Evolutionary conservation across 2,113 vertebrate genomes (phyloP).

Genomic region (Zosterops hypoxanthus): DNA sequence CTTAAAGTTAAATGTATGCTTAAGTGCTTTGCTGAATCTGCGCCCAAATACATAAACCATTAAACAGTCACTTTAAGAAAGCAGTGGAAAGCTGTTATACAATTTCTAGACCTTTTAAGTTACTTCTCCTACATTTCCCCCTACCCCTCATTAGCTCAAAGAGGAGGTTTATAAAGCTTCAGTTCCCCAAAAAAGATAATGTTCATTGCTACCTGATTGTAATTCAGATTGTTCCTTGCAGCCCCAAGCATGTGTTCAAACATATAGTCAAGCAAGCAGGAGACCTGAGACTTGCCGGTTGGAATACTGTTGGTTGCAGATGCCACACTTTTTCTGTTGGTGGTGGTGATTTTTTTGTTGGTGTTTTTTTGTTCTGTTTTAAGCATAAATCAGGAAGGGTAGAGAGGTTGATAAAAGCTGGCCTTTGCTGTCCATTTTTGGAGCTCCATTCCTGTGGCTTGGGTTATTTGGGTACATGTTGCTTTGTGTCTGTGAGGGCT

Average conservation of each 20-base stretch:
- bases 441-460: background rate
- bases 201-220: slow-evolving; percentile 4
- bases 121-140: background rate
- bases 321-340: background rate
- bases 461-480: slow-evolving; percentile 21
- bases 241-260: slow-evolving; percentile 62
- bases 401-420: background rate
- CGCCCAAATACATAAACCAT: slow-evolving; percentile 64
- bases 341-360: background rate
- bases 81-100: slow-evolving; percentile 12
- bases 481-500: slow-evolving; percentile 47
- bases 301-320: slow-evolving; percentile 42
- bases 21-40: slow-evolving; percentile 67
- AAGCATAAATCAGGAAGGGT: background rate
- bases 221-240: slow-evolving; percentile 50
- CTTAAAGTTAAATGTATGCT: slow-evolving; percentile 58
- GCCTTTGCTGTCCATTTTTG: background rate
- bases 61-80: slow-evolving; percentile 62
- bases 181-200: slow-evolving; percentile 16
- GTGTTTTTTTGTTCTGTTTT: background rate
- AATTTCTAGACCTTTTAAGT: slow-evolving; percentile 59
- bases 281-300: slow-evolving; percentile 32
- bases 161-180: slow-evolving; percentile 52
- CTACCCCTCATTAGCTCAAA: slow-evolving; percentile 28
- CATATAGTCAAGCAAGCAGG: slow-evolving; percentile 37